These are phyloP conservation scores for Megalops atlanticus DNA, from an alignment of 2,113 vertebrate species.

Conservation along the genomic window DNA sequence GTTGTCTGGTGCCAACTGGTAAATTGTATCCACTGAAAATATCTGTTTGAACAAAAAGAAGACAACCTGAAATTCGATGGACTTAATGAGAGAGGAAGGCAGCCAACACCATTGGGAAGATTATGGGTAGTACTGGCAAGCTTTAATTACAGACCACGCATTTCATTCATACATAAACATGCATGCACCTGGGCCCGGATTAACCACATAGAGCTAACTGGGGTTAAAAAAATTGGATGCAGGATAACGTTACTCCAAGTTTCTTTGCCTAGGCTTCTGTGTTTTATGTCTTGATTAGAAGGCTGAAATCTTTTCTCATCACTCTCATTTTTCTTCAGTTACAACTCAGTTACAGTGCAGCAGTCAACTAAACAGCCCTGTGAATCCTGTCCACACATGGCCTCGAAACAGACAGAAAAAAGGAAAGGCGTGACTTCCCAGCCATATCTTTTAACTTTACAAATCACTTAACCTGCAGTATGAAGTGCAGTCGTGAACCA, in stretches of 20 bases:
- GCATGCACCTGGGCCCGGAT: not conserved
- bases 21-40: not conserved
- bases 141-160: slow-evolving; percentile 24
- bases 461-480: not conserved
- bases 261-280: not conserved
- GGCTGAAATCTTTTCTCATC: not conserved
- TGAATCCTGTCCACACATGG: not conserved
- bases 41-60: not conserved
- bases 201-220: slow-evolving; percentile 6
- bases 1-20: not conserved
- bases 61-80: slow-evolving; percentile 1
- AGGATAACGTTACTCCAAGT: not conserved
- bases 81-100: slow-evolving; percentile 22
- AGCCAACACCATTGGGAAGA: not conserved
- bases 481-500: not conserved
- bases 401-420: not conserved
- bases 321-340: not conserved
- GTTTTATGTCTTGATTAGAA: slow-evolving; percentile 10
- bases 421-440: not conserved
- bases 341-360: not conserved
- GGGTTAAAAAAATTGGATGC: not conserved
- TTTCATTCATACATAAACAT: slow-evolving; percentile 11
- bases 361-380: not conserved
- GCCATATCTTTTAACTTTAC: slow-evolving; percentile 6
- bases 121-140: not conserved